phyloP scores from a whole-genome alignment of 2,888 invertebrate species.

The Pyralis farinalis region DNA sequence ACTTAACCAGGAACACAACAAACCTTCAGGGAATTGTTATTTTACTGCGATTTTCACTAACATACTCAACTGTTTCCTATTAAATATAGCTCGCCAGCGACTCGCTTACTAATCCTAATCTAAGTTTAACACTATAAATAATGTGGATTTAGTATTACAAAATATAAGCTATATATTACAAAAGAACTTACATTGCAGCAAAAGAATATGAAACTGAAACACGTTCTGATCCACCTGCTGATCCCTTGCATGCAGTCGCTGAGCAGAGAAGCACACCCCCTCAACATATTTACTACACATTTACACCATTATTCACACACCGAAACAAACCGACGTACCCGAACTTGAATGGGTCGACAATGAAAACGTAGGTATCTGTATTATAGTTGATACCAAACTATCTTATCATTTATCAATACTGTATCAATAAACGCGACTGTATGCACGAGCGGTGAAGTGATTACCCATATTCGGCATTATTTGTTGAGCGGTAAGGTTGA shows the following conservation, averaged over 20 bases:
- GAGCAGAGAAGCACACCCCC: slow-evolving; percentile 34
- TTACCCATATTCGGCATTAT: not conserved
- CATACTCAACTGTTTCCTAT: too few relatives aligned
- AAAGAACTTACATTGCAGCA: slow-evolving; percentile 50
- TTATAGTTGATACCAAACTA: slow-evolving; percentile 56
- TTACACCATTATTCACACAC: not conserved
- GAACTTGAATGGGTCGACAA: slow-evolving; percentile 32
- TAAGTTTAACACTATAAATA: too few relatives aligned
- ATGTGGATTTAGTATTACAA: too few relatives aligned
- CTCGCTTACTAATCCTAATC: too few relatives aligned
- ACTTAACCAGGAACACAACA: too few relatives aligned
- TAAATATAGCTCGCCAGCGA: too few relatives aligned
- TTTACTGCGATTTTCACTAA: too few relatives aligned
- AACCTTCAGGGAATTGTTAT: too few relatives aligned
- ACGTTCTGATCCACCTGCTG: slow-evolving; percentile 35
- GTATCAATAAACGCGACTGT: slow-evolving; percentile 52
- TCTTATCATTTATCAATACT: slow-evolving; percentile 64
- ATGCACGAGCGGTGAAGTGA: not conserved
- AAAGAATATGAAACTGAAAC: slow-evolving; percentile 33
- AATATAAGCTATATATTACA: too few relatives aligned
- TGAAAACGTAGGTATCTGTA: slow-evolving; percentile 37
- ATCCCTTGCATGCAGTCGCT: slow-evolving; percentile 36
- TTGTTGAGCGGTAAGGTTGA: too few relatives aligned
- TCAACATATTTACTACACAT: slow-evolving; percentile 33
- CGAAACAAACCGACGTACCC: slow-evolving; percentile 22